These are phyloP conservation scores for Eupithecia abbreviata DNA, from an alignment of 2,888 invertebrate species.

Conservation along the genomic window DNA sequence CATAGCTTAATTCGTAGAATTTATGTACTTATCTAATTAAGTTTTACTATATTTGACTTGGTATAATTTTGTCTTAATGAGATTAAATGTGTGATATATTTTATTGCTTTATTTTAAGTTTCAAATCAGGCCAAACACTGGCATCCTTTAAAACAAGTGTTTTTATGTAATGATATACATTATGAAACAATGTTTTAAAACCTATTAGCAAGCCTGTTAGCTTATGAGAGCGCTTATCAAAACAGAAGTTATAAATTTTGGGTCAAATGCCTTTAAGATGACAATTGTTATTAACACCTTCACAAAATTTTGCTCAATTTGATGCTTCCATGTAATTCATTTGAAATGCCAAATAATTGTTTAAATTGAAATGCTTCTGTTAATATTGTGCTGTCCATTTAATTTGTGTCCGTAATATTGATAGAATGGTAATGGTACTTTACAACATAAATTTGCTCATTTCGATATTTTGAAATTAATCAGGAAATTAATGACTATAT, in stretches of 20 bases:
- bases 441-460: slow-evolving; percentile 25
- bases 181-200: slow-evolving; percentile 11
- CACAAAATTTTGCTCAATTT: slow-evolving; percentile 43
- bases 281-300: slow-evolving; percentile 23
- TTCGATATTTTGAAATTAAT: slow-evolving; percentile 33
- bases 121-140: slow-evolving; percentile 47
- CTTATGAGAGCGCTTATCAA: slow-evolving; percentile 12
- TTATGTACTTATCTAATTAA: slow-evolving; percentile 34
- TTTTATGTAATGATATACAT: neutral
- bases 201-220: slow-evolving; percentile 17
- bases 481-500: slow-evolving; percentile 20
- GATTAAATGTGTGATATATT: slow-evolving; percentile 64
- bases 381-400: slow-evolving; percentile 28
- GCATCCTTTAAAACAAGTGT: slow-evolving; percentile 48
- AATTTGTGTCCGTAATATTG: slow-evolving; percentile 25
- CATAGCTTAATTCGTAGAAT: slow-evolving; percentile 57
- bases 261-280: slow-evolving; percentile 5
- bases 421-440: slow-evolving; percentile 20
- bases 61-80: slow-evolving; percentile 38
- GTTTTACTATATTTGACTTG: slow-evolving; percentile 40
- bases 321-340: slow-evolving; percentile 44
- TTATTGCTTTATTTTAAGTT: slow-evolving; percentile 52
- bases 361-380: slow-evolving; percentile 34
- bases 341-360: slow-evolving; percentile 46
- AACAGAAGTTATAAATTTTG: slow-evolving; percentile 7